Base-by-base conservation (phyloP, 2,797 vertebrate genomes). In the Enteromius afrohamiltoni region DNA sequence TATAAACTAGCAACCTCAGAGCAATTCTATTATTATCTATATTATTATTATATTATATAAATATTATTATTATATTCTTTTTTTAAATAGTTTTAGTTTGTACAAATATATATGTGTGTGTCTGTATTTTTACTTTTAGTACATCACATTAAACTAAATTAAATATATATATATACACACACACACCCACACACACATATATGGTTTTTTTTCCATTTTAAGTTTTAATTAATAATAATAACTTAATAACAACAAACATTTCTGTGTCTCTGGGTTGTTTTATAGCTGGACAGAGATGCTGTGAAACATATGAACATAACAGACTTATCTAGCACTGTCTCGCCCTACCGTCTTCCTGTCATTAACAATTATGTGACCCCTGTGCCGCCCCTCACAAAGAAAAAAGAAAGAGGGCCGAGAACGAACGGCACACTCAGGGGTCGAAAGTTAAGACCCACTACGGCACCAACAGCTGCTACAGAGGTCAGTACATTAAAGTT, bases 271-370 rank as follows among this genome's bases (percentile, higher is more conserved):
- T 65, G 70, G 19, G 7, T 79, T 79, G 37, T 80, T 55, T 85
- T 68, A 45, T 83, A 96, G 94, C 85, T 92, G 87, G 90, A 95
- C 77, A 95, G 91, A 84, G 92, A 92, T 1, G 73, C 82, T 16
- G 49, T 90, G 47, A 95, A 89, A 85, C 86, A 89, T 29, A 55
- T 89, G 85, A 93, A 85, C 26, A 83, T 89, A 0, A 10, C 76
- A 81, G 94, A 95, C 37, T 85, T 88, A 70, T 83, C 90, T 60
- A 79, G 71, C 1, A 93, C 89, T 6, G 70, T 92, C 58, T 96
- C 96, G 0, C 93, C 94, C 0, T 96, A 95, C 84, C 94, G 92
- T 21, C 95, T 97, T 77, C 97, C 97, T 0, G 91, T 94, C 82
- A 92, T 96, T 87, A 95, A 93, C 81, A 95, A 90, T 82, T 94